Evolutionary conservation across 2,797 vertebrate genomes (phyloP).

Genomic region (Arnoldichthys spilopterus): DNA sequence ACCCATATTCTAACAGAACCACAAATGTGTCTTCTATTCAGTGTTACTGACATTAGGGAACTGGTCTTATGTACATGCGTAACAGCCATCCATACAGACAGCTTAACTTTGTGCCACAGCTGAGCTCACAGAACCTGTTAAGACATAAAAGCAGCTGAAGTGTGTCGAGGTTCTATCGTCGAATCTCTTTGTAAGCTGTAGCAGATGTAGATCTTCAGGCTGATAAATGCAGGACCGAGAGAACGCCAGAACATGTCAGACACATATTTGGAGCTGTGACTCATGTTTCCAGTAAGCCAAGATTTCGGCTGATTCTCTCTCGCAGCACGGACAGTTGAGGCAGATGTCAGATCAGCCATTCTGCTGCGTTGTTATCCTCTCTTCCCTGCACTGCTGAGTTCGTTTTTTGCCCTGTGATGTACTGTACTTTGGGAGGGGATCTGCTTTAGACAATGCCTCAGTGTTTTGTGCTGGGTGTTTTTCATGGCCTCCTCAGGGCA

Average conservation of each 20-base stretch:
- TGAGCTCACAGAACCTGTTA: not conserved
- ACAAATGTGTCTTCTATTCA: not conserved
- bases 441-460: constrained; percentile 19
- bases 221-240: constrained; percentile 3
- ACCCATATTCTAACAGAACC: not conserved
- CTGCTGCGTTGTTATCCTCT: not conserved
- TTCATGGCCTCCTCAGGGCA: not conserved
- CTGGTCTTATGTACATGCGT: not conserved
- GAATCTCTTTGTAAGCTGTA: not conserved
- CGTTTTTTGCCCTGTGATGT: not conserved
- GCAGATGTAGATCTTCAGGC: constrained; percentile 16
- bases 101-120: not conserved
- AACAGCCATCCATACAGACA: not conserved
- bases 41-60: not conserved
- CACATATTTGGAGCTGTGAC: constrained; percentile 12
- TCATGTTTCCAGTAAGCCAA: constrained; percentile 22
- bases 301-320: not conserved
- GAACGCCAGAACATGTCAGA: constrained; percentile 9
- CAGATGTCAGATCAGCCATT: not conserved
- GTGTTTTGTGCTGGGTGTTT: constrained; percentile 22
- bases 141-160: not conserved
- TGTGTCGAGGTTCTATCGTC: not conserved
- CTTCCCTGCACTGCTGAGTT: not conserved
- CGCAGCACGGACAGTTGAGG: not conserved
- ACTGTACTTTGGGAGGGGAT: not conserved